A percentile compares a stretch with the other conserved stretches of the same genome.
Conservation (phyloP, 2,888 invertebrate species). For the Himalopsyche tibetana region DNA sequence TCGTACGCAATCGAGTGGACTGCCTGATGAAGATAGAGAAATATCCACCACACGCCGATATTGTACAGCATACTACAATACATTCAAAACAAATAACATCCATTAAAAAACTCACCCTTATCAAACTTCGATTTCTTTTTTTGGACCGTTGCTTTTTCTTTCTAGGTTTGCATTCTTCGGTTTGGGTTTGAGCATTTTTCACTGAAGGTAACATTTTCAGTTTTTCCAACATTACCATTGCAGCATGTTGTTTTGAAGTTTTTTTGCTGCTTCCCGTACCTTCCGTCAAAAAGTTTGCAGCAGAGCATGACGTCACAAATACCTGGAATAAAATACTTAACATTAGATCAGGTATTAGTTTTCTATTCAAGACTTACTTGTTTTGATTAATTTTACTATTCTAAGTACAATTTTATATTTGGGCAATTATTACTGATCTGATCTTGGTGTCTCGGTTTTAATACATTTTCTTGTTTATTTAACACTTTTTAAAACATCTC, state of each 20-base stretch:
- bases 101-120: slow-evolving; percentile 80
- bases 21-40: no score
- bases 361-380: background rate
- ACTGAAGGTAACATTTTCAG: slow-evolving; percentile 81
- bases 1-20: no score
- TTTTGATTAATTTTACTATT: background rate
- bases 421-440: no score
- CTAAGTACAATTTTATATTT: no score
- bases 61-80: no score
- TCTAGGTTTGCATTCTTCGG: slow-evolving; percentile 67
- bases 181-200: slow-evolving; percentile 67
- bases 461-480: no score
- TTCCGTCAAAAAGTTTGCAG: slow-evolving; percentile 86
- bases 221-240: slow-evolving; percentile 94
- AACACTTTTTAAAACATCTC: no score
- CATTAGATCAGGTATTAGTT: no score
- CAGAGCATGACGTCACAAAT: slow-evolving; percentile 84
- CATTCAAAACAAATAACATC: background rate
- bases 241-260: slow-evolving; percentile 93
- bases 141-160: slow-evolving; percentile 78
- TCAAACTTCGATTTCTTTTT: slow-evolving; percentile 91
- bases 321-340: slow-evolving; percentile 68
- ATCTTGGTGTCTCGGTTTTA: no score
- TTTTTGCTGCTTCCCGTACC: slow-evolving; percentile 97
- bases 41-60: no score